Base-by-base conservation (phyloP, 2,888 invertebrate species). In the Thalpophila matura region DNA sequence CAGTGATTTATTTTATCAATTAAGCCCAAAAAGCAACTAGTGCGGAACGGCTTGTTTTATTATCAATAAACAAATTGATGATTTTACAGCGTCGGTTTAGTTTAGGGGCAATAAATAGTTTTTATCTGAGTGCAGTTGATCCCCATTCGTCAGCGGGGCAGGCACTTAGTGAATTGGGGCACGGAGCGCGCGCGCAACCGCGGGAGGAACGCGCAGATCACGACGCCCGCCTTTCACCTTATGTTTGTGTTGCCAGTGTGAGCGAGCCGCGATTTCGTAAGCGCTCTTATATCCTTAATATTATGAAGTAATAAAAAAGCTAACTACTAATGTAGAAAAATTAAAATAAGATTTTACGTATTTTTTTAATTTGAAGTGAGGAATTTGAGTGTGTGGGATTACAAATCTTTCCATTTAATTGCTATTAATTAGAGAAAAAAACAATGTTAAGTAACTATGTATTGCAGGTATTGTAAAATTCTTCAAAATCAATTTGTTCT, bases 121-220 rank as follows among this genome's bases (percentile, higher is more conserved):
- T 84, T 85, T 63, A 86, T 88, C 81, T 65, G 79, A 75, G 76
- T 68, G 61, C 75, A 87, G 83, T 84, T 84, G 84, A 86, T 84
- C 77, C 82, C 84, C 86, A 90, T 91, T 89, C 87, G 86, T 91
- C 90, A 89, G 81, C 76, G 70, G 76, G 71, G 74, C 79, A 82
- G 81, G 85, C 91, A 91, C 89, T 92, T 89, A 90, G 84, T 49
- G 77, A 90, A 90, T 85, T 89, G 81, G 90, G 88, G 79, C 86
- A 70, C 77, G 49, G 70, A 76, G 83, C 74, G 85, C 84, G 82
- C 73, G 85, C 79, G 84, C 86, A 70, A 72, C 81, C 76, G 80
- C 81, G 74, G 81, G 67, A 75, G 78, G 75, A 75, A 72, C 80
- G 74, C 81, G 77, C 80, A 61, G 63, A 73, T 73, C 72, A 81